phyloP scores from a whole-genome alignment of 2,113 vertebrate genomes.

The Saccopteryx bilineata region DNA sequence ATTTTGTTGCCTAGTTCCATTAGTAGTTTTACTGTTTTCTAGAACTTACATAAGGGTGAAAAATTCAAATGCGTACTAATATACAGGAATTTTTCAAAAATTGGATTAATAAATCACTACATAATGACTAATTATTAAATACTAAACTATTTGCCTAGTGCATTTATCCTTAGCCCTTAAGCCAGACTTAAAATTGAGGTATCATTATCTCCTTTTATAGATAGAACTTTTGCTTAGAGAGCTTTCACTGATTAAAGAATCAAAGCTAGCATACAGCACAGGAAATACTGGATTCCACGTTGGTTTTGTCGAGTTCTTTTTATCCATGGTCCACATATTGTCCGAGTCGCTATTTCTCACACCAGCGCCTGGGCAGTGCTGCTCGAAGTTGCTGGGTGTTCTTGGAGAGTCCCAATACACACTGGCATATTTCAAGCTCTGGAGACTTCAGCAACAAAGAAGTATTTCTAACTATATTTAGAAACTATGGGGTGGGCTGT shows the following conservation, averaged over 20 bases:
- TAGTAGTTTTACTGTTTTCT: constrained; percentile 33
- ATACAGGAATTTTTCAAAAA: constrained; percentile 1
- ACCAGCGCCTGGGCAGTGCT: not conserved
- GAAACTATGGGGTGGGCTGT: not conserved
- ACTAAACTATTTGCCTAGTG: not conserved
- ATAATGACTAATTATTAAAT: not conserved
- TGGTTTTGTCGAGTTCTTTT: not conserved
- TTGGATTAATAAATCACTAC: not conserved
- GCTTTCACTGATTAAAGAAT: not conserved
- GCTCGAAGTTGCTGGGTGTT: not conserved
- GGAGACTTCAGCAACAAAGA: not conserved
- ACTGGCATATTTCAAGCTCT: not conserved
- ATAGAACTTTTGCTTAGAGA: not conserved
- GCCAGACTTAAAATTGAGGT: not conserved
- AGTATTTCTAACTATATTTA: not conserved
- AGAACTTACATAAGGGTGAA: not conserved
- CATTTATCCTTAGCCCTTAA: constrained; percentile 22
- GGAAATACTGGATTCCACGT: not conserved
- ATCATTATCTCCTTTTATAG: not conserved
- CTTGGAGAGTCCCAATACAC: not conserved
- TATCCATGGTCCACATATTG: not conserved
- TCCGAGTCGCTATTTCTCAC: not conserved
- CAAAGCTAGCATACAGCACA: not conserved
- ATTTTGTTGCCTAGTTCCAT: not conserved
- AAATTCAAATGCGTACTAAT: constrained; percentile 6